These are phyloP conservation scores for Nemopilema nomurai DNA, from an alignment of 30 jellyfish, hydroid and myxozoan species.

Conservation along the genomic window DNA sequence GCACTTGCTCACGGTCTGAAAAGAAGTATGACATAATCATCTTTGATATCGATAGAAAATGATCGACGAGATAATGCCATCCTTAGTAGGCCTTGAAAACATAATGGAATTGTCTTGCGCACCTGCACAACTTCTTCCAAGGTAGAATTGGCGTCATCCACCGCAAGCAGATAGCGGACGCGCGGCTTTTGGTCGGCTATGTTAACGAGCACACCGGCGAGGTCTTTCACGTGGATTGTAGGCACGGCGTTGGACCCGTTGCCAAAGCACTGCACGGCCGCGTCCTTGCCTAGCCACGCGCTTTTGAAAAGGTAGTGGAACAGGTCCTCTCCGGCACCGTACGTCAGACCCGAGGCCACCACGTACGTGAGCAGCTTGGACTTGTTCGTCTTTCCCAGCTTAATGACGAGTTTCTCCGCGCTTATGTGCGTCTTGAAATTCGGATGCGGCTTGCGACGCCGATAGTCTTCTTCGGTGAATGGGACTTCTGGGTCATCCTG, in stretches of 20 bases:
- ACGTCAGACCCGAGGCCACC: slow-evolving; percentile 88
- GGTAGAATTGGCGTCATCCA: slow-evolving; percentile 91
- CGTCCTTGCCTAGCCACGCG: slow-evolving; percentile 93
- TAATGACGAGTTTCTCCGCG: slow-evolving; percentile 86
- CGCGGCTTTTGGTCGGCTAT: slow-evolving; percentile 87
- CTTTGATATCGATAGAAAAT: too few relatives aligned
- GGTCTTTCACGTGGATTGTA: slow-evolving; percentile 82
- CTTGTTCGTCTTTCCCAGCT: slow-evolving; percentile 90
- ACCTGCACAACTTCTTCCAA: slow-evolving; percentile 92
- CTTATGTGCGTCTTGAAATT: slow-evolving; percentile 88
- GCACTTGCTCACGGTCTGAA: slow-evolving; percentile 77
- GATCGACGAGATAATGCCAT: too few relatives aligned
- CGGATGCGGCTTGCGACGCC: slow-evolving; percentile 93
- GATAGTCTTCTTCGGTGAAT: slow-evolving; percentile 94
- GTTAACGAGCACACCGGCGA: slow-evolving; percentile 77
- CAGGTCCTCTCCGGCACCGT: slow-evolving; percentile 92
- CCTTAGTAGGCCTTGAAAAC: not conserved
- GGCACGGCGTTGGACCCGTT: slow-evolving; percentile 87
- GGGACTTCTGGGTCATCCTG: slow-evolving; percentile 98
- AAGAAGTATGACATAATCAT: too few relatives aligned
- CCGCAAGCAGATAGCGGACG: slow-evolving; percentile 89
- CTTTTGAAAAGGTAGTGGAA: slow-evolving; percentile 84
- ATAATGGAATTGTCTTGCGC: not conserved
- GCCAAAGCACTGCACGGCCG: slow-evolving; percentile 79
- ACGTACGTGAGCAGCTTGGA: slow-evolving; percentile 81